phyloP scores from a whole-genome alignment of 2,888 invertebrate species.

The Geotrupes spiniger region DNA sequence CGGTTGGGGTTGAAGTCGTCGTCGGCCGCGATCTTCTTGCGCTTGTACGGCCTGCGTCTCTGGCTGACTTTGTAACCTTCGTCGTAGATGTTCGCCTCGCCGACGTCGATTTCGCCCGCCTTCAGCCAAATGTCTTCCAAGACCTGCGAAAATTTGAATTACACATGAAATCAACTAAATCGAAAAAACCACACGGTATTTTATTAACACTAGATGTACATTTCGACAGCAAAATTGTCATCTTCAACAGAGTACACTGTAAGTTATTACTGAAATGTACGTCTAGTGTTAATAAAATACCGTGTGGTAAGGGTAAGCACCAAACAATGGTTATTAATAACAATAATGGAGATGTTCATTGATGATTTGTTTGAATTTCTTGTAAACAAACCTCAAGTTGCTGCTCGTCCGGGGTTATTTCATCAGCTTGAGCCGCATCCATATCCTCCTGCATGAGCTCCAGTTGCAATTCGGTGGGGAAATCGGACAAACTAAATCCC shows the following conservation, averaged over 20 bases:
- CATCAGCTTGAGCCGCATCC: conserved; percentile 46
- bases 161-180: no score
- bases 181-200: no score
- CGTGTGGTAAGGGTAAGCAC: no score
- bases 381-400: conserved; percentile 65
- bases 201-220: no score
- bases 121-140: conserved; percentile 78
- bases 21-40: conserved; percentile 12
- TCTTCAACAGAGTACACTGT: no score
- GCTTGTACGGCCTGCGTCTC: conserved; percentile 41
- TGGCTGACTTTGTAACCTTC: conserved; percentile 55
- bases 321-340: no score
- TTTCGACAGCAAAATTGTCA: no score
- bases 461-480: conserved; percentile 47
- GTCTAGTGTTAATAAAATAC: no score
- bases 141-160: conserved; percentile 42
- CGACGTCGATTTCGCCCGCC: conserved; percentile 71
- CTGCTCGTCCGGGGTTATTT: conserved; percentile 64
- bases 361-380: no score
- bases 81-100: conserved; percentile 55
- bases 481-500: conserved; percentile 42
- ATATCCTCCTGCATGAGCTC: conserved; percentile 54
- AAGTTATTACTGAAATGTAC: no score
- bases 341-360: no score
- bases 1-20: conserved; percentile 18